A percentile compares a stretch with the other conserved stretches of the same genome.
phyloP scores from a whole-genome alignment of 2,888 invertebrate species.

The Cactoblastis cactorum region DNA sequence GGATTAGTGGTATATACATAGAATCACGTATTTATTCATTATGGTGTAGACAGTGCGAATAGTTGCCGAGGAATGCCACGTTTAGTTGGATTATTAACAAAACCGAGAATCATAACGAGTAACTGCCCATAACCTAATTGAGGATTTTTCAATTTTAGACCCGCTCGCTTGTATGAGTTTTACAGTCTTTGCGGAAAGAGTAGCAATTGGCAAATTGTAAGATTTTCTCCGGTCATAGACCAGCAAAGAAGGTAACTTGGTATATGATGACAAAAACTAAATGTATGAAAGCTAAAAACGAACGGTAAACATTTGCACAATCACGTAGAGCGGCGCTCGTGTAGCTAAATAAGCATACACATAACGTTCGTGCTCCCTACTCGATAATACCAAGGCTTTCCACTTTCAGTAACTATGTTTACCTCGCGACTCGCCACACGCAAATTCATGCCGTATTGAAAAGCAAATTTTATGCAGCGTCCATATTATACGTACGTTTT shows the following conservation, averaged over 20 bases:
- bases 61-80: too few relatives aligned
- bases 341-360: slow-evolving; percentile 51
- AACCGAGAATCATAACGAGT: too few relatives aligned
- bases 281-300: slow-evolving; percentile 29
- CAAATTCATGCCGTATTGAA: slow-evolving; percentile 32
- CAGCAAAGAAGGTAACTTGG: too few relatives aligned
- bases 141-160: too few relatives aligned
- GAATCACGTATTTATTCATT: slow-evolving; percentile 5
- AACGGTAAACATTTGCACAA: slow-evolving; percentile 50
- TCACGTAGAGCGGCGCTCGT: slow-evolving; percentile 43
- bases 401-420: slow-evolving; percentile 62
- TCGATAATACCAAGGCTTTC: slow-evolving; percentile 72
- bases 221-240: too few relatives aligned
- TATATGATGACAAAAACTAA: slow-evolving; percentile 17
- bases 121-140: too few relatives aligned
- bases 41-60: too few relatives aligned
- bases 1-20: slow-evolving; percentile 16
- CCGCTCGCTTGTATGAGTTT: too few relatives aligned
- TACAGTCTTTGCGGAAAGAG: too few relatives aligned
- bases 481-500: slow-evolving; percentile 15
- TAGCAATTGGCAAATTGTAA: too few relatives aligned
- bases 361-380: slow-evolving; percentile 42
- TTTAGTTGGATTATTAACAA: too few relatives aligned
- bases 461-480: slow-evolving; percentile 37
- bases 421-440: slow-evolving; percentile 33